Conservation (phyloP, 2,113 vertebrate genomes). For the Crotalus tigris region DNA sequence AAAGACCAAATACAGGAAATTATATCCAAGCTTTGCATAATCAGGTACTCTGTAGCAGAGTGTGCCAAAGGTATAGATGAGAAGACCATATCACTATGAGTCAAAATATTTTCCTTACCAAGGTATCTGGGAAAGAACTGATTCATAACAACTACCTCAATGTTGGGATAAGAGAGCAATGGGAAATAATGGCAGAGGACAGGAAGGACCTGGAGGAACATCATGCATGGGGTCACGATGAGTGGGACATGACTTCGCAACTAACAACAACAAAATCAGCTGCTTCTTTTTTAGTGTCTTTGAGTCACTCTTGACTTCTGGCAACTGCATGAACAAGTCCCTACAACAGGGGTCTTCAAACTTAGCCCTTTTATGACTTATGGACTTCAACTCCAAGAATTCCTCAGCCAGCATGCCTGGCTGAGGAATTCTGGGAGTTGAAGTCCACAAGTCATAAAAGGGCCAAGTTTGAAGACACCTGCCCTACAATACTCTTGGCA, state of each 20-base stretch:
- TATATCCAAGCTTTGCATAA: neutral
- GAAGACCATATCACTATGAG: neutral
- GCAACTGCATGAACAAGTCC: neutral
- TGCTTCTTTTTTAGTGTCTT: neutral
- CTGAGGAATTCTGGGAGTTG: no score
- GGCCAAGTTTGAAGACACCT: no score
- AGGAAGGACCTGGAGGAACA: no score
- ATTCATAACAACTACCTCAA: neutral
- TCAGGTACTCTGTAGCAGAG: neutral
- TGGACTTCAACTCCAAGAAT: no score
- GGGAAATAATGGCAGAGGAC: neutral
- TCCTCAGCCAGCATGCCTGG: no score
- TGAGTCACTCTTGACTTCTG: neutral
- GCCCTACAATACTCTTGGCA: neutral
- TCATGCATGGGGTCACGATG: no score
- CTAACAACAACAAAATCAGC: neutral
- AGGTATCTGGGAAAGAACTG: neutral
- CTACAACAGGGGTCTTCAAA: neutral
- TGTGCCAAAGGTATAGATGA: neutral
- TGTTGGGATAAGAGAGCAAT: neutral
- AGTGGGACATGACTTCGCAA: no score
- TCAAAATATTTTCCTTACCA: neutral
- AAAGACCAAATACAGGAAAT: neutral
- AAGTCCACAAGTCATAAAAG: no score
- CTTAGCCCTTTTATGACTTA: no score